Conservation (phyloP, 64 coral and sea anemone genomes). For the Porites lutea region DNA sequence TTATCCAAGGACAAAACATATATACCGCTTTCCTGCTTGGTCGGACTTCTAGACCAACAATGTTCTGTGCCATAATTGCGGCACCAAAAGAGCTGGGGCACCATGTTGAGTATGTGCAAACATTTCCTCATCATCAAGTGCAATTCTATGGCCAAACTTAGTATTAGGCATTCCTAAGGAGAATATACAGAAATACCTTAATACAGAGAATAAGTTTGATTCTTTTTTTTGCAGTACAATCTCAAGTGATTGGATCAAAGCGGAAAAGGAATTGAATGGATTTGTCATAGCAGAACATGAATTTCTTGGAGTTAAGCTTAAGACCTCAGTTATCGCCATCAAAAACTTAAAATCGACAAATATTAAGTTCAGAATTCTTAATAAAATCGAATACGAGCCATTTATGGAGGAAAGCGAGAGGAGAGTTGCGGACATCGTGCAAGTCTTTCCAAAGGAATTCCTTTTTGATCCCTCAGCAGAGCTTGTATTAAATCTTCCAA, state of each 20-base stretch:
- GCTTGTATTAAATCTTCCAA: conserved; percentile 65
- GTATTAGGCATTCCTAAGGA: too few relatives aligned
- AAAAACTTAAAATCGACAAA: conserved; percentile 21
- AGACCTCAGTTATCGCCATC: background rate
- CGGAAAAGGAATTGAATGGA: background rate
- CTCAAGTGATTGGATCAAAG: conserved; percentile 57
- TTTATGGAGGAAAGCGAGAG: conserved; percentile 81
- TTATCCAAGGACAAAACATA: too few relatives aligned
- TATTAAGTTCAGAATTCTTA: conserved; percentile 62
- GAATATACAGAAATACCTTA: too few relatives aligned
- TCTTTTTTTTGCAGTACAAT: conserved; percentile 64
- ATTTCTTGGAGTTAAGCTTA: conserved; percentile 73
- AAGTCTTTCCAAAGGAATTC: conserved; percentile 78
- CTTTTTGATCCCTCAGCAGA: conserved; percentile 71
- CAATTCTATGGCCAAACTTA: too few relatives aligned
- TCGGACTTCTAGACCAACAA: too few relatives aligned
- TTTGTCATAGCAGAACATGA: conserved; percentile 17
- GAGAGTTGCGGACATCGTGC: conserved; percentile 82
- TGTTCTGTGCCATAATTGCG: too few relatives aligned
- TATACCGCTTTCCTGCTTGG: too few relatives aligned
- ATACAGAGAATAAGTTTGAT: background rate
- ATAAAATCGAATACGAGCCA: conserved; percentile 77
- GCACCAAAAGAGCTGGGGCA: too few relatives aligned
- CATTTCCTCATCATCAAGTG: too few relatives aligned
- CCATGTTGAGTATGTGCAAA: too few relatives aligned